A percentile compares a stretch with the other conserved stretches of the same genome.
Evolutionary conservation across 2,888 invertebrate genomes (phyloP).

Genomic region (Anoncus sp.): DNA sequence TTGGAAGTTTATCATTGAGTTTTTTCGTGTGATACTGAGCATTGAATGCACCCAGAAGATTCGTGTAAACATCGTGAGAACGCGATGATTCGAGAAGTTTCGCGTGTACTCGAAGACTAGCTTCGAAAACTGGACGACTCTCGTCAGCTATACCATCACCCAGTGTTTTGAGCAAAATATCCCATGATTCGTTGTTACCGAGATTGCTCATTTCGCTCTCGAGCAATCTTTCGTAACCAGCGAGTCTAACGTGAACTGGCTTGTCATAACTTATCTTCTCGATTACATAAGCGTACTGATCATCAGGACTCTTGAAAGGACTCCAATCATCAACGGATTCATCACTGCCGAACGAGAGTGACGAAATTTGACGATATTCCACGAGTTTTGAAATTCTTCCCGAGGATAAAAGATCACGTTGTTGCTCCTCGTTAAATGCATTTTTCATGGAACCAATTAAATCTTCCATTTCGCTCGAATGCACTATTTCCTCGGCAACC

Average conservation of each 20-base stretch:
- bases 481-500: conserved; percentile 51
- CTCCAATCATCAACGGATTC: conserved; percentile 79
- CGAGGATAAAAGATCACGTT: conserved; percentile 50
- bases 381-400: conserved; percentile 27
- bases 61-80: conserved; percentile 73
- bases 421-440: conserved; percentile 62
- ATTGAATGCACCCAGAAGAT: conserved; percentile 76
- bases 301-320: conserved; percentile 65
- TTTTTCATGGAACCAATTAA: conserved; percentile 72
- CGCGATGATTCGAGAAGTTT: conserved; percentile 70
- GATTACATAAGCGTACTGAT: conserved; percentile 72
- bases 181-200: conserved; percentile 71
- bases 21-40: conserved; percentile 74
- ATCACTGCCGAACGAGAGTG: conserved; percentile 75
- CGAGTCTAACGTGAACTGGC: conserved; percentile 80
- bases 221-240: conserved; percentile 78
- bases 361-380: conserved; percentile 71
- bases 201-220: conserved; percentile 75
- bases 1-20: conserved; percentile 75
- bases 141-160: conserved; percentile 77
- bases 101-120: conserved; percentile 77
- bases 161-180: conserved; percentile 73
- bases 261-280: conserved; percentile 75
- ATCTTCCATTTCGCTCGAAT: conserved; percentile 55
- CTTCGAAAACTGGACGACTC: conserved; percentile 79